Percentiles rank a stretch among this genome's conserved stretches.
Conservation (phyloP, 23 tunicate species). For the Trididemnum clinides region DNA sequence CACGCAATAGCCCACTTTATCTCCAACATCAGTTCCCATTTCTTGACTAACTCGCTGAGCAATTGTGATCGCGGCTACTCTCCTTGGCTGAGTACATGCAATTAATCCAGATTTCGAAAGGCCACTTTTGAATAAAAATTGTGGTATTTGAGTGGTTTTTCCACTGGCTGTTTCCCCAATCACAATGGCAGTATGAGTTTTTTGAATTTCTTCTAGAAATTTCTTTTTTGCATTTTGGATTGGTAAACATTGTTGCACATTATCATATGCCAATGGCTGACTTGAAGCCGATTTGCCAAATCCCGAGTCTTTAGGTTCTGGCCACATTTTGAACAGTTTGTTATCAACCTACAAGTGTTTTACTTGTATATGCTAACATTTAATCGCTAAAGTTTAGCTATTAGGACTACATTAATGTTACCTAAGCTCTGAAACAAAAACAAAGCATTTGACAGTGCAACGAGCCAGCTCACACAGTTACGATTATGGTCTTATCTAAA, state of each 20-base stretch:
- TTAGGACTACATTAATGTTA: too few species aligned
- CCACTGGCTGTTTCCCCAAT: conserved; percentile 97
- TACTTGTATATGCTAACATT: too few species aligned
- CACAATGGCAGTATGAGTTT: conserved; percentile 56
- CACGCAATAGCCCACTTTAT: conserved; percentile 81
- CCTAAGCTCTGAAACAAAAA: too few species aligned
- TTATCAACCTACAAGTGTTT: too few species aligned
- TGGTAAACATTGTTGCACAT: conserved; percentile 33
- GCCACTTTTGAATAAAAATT: conserved; percentile 46
- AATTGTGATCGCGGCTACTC: conserved; percentile 93
- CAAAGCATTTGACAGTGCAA: too few species aligned
- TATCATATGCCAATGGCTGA: not conserved
- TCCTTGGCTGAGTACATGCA: conserved; percentile 90
- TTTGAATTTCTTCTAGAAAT: conserved; percentile 55
- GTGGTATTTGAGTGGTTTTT: conserved; percentile 95
- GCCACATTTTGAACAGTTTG: too few species aligned
- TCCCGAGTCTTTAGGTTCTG: too few species aligned
- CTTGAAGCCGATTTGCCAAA: too few species aligned
- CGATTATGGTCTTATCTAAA: too few species aligned
- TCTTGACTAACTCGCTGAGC: conserved; percentile 88
- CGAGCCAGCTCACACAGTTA: too few species aligned
- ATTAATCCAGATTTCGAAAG: conserved; percentile 61
- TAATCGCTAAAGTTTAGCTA: too few species aligned
- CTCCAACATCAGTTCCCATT: conserved; percentile 52
- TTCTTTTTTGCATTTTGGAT: conserved; percentile 57